Percentiles rank a stretch among this genome's conserved stretches.
phyloP scores from a whole-genome alignment of 2,888 invertebrate species.

The Thecophora atra region DNA sequence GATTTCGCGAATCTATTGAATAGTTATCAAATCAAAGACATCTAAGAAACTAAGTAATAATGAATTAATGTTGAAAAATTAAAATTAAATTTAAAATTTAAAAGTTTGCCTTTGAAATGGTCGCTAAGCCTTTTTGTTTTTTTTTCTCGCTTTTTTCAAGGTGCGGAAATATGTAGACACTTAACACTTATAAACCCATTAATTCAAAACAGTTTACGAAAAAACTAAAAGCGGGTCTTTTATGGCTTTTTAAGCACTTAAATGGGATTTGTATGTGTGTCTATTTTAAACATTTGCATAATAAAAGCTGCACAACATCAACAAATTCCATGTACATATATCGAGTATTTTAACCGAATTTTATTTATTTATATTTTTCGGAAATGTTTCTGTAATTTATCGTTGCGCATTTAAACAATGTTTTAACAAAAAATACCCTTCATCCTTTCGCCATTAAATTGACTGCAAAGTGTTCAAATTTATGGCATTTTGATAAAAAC shows the following conservation, averaged over 20 bases:
- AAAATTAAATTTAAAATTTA: no score
- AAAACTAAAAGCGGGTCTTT: background rate
- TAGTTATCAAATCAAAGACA: no score
- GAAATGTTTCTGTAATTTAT: background rate
- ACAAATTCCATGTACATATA: no score
- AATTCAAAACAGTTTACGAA: no score
- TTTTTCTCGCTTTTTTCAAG: background rate
- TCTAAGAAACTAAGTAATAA: no score
- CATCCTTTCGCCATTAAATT: conserved; percentile 23
- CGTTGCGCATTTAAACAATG: background rate
- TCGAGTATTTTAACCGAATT: background rate
- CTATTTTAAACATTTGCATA: background rate
- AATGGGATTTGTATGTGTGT: background rate
- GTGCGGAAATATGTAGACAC: background rate
- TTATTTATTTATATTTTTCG: background rate
- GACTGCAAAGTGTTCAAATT: conserved; percentile 18
- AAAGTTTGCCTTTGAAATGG: no score
- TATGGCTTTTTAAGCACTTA: background rate
- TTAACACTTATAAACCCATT: no score
- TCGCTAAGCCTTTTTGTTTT: no score
- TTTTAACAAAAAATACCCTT: background rate
- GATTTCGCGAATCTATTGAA: no score
- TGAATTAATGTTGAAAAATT: no score
- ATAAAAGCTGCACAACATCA: background rate
- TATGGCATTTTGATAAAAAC: conserved; percentile 8